Base-by-base conservation (phyloP, 2,797 vertebrate genomes). In the Loris lydekkerianus region DNA sequence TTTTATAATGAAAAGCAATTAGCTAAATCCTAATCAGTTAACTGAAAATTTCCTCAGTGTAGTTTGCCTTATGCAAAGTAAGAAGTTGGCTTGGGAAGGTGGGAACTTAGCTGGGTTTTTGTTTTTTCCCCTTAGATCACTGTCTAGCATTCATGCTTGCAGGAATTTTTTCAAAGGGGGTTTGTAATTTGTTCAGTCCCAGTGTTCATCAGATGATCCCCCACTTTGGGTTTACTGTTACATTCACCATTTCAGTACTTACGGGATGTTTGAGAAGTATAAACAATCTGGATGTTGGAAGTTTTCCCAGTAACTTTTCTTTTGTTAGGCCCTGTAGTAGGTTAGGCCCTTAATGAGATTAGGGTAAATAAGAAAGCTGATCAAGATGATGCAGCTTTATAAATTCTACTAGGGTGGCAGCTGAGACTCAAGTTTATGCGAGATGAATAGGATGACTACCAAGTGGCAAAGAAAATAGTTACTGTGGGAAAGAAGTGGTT, bases 111-210 rank as follows among this genome's bases (percentile, higher is more conserved):
- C 40, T 40, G 40, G 40, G 40, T 40, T 40, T 40, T 40, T 5
- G 40, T 40, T 40, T 40, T 31, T 73, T 31, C 27, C 10, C 0
- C 3, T 5, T 18, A 15, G 1, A 3, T 29, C 3, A 27, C 7
- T 18, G 8, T 15, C 25, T 25, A 37, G 37, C 18, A 15, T 70
- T 88, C 53, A 53, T 2, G 23, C 34, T 58, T 40, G 43, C 7
- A 94, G 9, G 21, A 14, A 21, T 43, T 27, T 34, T 37, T 14
- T 29, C 17, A 25, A 43, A 14, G 49, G 18, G 56, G 29, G 70
- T 65, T 77, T 46, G 5, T 70, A 65, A 78, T 69, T 15, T 73
- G 49, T 20, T 67, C 8, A 29, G n/a, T 34, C 15, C 23, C 4
- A 37, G 1, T 58, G 5, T 9, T 49, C 10, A 15, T 80, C 20